Conservation (phyloP, 2,797 vertebrate species). For the Nannoperca australis region DNA sequence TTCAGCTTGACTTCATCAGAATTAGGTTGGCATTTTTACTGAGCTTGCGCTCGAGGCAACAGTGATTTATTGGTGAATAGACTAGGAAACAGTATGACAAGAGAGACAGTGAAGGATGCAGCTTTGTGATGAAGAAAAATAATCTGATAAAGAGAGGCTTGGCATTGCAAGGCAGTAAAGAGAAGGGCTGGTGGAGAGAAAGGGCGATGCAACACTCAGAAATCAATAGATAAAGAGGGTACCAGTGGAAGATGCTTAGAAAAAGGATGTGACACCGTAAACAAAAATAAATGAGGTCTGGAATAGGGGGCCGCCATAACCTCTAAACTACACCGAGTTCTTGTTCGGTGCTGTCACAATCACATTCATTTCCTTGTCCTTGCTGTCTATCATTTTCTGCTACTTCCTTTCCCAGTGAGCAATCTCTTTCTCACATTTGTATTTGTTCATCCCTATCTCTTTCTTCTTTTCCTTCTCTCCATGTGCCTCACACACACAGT, state of each 20-base stretch:
- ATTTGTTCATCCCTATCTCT: slow-evolving; percentile 5
- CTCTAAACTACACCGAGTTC: slow-evolving; percentile 24
- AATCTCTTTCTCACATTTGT: slow-evolving; percentile 14
- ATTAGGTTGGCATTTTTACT: slow-evolving; percentile 1
- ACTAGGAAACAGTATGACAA: neutral
- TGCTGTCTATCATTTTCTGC: slow-evolving; percentile 16
- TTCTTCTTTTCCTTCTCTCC: slow-evolving; percentile 16
- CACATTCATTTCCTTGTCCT: slow-evolving; percentile 11
- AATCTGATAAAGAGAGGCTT: slow-evolving; percentile 19
- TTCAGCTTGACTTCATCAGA: slow-evolving; percentile 20
- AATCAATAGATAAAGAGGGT: slow-evolving; percentile 28
- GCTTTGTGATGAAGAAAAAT: slow-evolving; percentile 3
- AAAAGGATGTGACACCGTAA: slow-evolving; percentile 25
- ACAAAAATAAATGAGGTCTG: slow-evolving; percentile 46
- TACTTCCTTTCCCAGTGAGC: neutral
- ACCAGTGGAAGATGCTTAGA: slow-evolving; percentile 16
- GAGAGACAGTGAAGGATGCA: slow-evolving; percentile 6
- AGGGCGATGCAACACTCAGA: slow-evolving; percentile 10
- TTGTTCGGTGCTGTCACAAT: slow-evolving; percentile 3
- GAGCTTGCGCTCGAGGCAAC: neutral
- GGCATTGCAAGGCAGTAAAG: neutral
- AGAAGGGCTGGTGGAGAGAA: neutral
- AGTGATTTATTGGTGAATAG: slow-evolving; percentile 15
- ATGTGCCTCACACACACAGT: slow-evolving; percentile 6
- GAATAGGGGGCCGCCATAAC: slow-evolving; percentile 18